Base-by-base conservation (phyloP, 2,888 invertebrate genomes). In the Spicauda simplicius region DNA sequence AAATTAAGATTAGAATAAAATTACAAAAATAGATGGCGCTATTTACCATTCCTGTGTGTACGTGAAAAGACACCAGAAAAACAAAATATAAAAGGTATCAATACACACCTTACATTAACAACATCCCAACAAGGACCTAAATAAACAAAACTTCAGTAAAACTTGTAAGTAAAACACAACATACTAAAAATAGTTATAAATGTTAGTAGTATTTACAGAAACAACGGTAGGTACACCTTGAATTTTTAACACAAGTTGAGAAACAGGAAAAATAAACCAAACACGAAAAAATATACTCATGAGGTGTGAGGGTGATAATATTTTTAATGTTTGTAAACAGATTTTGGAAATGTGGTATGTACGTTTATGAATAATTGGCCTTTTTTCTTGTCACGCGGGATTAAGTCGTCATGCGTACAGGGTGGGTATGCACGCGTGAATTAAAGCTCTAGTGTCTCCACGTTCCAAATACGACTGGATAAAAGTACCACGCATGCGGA, bases 71-170 rank as follows among this genome's bases (percentile, higher is more conserved):
- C 18, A 16, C 25, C 19, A 12, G 10, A 12, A 30, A 16, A 14
- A 20, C 30, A 59, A 25, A 41, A 59, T 12, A 52, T 25, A 56
- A 37, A 67, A 70, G 50, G 60, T 66, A 71, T 65, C 52, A 73
- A 76, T 88, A 90, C 91, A 90, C 88, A 92, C 91, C 91, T 91
- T 81, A 86, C 79, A 76, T 80, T 84, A 83, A 87, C 83, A 87
- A 80, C 82, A 85, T 90, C 89, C 91, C 87, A 91, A 90, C 81
- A 91, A 86, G 72, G 91, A 91, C 86, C 91, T 92, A 88, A 77
- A 88, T 86, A 79, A 82, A 86, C 74, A 87, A 81, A 84, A 85
- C 73, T 81, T 77, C 74, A 81, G 74, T 78, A 73, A 74, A 75
- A 73, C 57, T 69, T 64, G 61, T 64, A 69, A 72, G 68, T 71